Evolutionary conservation across 2,888 invertebrate species (phyloP), one percentile per base, ranked within the genome.

Genomic region (Pyralis farinalis): DNA sequence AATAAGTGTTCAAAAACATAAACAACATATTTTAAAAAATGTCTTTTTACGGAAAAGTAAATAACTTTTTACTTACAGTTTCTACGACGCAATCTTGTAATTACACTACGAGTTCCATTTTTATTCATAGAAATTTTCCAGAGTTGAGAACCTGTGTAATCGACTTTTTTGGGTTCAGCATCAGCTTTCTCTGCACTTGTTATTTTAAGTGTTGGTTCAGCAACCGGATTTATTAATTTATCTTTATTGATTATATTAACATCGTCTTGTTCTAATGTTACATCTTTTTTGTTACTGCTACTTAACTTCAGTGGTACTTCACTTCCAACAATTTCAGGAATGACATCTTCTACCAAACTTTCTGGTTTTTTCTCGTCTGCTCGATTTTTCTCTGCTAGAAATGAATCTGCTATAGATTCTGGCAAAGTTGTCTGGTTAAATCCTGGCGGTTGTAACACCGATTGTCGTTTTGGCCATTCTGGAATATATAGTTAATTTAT

Each of bases 131-230:
- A 74, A 30, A 95, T 92, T 63, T 94, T 91, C 94, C 95, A 94
- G 9, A 96, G 75, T 78, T 96, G 95, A 10, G 94, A 93, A 1
- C 95, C 96, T 35, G 92, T 90, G 70, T 96, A 96, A 37, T 92
- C 91, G 31, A 94, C 88, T 59, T 64, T 84, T 9, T 61, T 47
- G n/a, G 46, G 47, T 1, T 33, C 39, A 3, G 12, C 25, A 32
- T 38, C 31, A 0, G 25, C 12, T 32, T 38, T 31, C 12, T 4
- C 25, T 7, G 32, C 10, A 29, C n/a, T 20, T 20, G 6, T 12
- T 6, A 30, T 12, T 22, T 37, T 25, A 8, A 25, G 25, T 8
- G n/a, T 7, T 25, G 25, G 25, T 7, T 25, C 25, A 5, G 25
- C 2, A 25, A 2, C 25, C 25, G 1, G 25, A 25, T n/a, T 25